Percentiles rank a stretch among this genome's conserved stretches.
phyloP scores from a whole-genome alignment of 2,113 vertebrate species.

The Cyprinodon variegatus region DNA sequence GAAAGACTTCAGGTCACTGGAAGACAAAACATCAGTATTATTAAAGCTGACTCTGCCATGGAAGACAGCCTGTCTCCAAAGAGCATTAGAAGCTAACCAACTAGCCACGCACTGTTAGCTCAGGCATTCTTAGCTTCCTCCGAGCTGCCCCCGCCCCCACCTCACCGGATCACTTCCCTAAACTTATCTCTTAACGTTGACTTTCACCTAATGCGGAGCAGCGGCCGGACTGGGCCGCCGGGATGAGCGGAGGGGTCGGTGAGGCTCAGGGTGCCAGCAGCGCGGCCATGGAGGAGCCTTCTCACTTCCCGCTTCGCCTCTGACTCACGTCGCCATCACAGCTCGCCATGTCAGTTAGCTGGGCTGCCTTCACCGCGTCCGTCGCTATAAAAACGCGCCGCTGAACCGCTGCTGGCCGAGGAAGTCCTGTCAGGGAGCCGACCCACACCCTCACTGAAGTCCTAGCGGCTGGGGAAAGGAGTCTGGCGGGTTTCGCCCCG shows the following conservation, averaged over 20 bases:
- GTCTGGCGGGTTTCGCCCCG: constrained; percentile 15
- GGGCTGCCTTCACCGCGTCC: constrained; percentile 53
- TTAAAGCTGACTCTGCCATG: background rate
- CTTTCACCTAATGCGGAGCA: background rate
- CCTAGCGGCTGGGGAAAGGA: background rate
- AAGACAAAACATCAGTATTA: constrained; percentile 53
- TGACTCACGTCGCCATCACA: constrained; percentile 91
- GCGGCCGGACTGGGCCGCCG: background rate
- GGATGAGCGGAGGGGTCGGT: background rate
- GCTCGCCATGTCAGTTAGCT: constrained; percentile 82
- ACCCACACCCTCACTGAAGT: background rate
- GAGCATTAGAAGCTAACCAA: constrained; percentile 19
- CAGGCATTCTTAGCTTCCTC: constrained; percentile 62
- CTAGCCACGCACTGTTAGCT: constrained; percentile 69
- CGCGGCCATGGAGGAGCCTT: constrained; percentile 9
- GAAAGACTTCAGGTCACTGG: constrained; percentile 68
- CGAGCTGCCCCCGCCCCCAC: constrained; percentile 45
- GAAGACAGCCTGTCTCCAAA: constrained; percentile 1
- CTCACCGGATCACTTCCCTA: constrained; percentile 42
- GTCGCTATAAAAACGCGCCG: background rate
- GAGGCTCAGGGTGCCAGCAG: background rate
- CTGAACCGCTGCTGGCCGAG: no score
- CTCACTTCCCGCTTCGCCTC: constrained; percentile 79
- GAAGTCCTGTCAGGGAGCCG: background rate
- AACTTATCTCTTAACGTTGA: constrained; percentile 8